Evolutionary conservation across 2,113 vertebrate genomes (phyloP).

Genomic region (Nothocercus nigrocapillus): DNA sequence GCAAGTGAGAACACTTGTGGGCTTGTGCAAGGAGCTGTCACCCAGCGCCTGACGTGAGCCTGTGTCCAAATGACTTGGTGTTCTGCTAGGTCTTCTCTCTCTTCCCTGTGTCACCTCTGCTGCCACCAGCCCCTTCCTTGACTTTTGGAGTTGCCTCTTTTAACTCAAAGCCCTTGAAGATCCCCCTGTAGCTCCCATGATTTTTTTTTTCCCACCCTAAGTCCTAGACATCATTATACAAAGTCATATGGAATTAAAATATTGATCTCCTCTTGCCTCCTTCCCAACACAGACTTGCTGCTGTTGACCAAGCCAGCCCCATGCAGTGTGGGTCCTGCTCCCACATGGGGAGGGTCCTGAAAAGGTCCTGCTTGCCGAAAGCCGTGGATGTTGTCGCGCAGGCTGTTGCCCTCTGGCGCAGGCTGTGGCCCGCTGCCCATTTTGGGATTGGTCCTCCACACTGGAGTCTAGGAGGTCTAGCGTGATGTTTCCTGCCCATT

Average conservation of each 20-base stretch:
- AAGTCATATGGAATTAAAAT: background rate
- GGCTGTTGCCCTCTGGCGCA: background rate
- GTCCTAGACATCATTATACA: background rate
- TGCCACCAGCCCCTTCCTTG: background rate
- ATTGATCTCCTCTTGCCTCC: background rate
- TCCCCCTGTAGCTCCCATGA: background rate
- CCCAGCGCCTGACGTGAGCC: background rate
- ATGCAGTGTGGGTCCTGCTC: background rate
- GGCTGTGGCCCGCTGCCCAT: background rate
- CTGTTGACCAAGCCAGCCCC: background rate
- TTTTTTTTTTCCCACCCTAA: background rate
- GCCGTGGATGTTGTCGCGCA: background rate
- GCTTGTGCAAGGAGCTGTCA: background rate
- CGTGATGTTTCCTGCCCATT: background rate
- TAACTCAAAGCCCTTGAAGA: background rate
- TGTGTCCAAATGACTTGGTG: background rate
- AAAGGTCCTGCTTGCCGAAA: background rate
- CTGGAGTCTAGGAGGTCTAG: fast-evolving
- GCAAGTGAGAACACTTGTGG: background rate
- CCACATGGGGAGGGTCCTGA: background rate
- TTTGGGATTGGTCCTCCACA: background rate
- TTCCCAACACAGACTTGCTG: fast-evolving
- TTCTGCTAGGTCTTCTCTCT: background rate
- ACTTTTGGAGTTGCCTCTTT: background rate
- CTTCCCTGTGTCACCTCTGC: background rate